Conservation (phyloP, 2,797 vertebrate species). For the Falco peregrinus region DNA sequence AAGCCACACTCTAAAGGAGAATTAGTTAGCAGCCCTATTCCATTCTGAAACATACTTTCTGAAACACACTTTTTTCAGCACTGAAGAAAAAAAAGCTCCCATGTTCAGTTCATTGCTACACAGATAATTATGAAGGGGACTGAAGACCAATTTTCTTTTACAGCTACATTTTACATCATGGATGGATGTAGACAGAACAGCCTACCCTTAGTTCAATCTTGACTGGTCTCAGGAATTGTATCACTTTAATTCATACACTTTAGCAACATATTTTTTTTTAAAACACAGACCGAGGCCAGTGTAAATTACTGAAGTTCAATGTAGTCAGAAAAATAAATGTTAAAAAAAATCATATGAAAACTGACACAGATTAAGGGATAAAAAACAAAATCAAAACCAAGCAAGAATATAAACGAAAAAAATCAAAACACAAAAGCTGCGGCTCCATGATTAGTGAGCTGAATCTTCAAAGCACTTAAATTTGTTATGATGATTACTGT, state of each 20-base stretch:
- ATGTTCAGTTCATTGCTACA: not conserved
- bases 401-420: not conserved
- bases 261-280: not conserved
- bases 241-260: not conserved
- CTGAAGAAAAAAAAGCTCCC: not conserved
- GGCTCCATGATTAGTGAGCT: not conserved
- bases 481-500: not conserved
- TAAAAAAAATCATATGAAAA: not conserved
- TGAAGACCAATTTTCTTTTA: not conserved
- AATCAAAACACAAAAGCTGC: not conserved
- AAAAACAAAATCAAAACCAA: not conserved
- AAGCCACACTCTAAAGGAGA: not conserved
- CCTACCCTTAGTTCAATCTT: not conserved
- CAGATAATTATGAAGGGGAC: not conserved
- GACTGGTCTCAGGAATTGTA: not conserved
- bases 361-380: not conserved
- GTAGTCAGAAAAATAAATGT: not conserved
- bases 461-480: not conserved
- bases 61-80: not conserved
- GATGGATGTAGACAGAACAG: not conserved
- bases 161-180: not conserved
- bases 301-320: not conserved
- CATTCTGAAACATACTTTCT: not conserved
- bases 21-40: conserved; percentile 14
- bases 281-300: not conserved